Evolutionary conservation across 2,888 invertebrate genomes (phyloP).

Genomic region (Chymomyza amoena): DNA sequence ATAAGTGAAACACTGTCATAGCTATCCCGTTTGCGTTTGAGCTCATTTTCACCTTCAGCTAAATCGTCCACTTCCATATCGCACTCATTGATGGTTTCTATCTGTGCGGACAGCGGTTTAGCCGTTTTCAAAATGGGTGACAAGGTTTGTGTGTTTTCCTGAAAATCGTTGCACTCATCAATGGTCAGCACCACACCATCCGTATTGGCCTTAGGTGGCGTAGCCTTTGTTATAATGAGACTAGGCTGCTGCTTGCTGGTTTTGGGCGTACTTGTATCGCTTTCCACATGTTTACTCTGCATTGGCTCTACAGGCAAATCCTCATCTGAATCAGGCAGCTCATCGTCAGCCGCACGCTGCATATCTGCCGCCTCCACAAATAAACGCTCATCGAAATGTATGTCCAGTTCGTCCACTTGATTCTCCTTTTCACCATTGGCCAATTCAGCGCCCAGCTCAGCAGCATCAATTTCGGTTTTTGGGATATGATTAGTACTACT

Average conservation of each 20-base stretch:
- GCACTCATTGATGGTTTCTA: conserved; percentile 56
- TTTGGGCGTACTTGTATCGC: conserved; percentile 52
- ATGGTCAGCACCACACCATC: conserved; percentile 44
- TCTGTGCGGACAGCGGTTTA: conserved; percentile 57
- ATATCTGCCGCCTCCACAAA: conserved; percentile 60
- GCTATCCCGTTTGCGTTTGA: conserved; percentile 77
- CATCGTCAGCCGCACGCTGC: conserved; percentile 32
- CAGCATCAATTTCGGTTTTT: conserved; percentile 11
- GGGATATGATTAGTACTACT: conserved; percentile 36
- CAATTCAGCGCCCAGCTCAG: conserved; percentile 1
- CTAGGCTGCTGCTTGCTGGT: conserved; percentile 19
- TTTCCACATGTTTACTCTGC: conserved; percentile 36
- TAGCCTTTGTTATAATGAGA: conserved; percentile 21
- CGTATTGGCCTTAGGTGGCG: conserved; percentile 30
- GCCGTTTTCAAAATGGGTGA: conserved; percentile 73
- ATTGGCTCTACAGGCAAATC: conserved; percentile 10
- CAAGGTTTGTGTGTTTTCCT: conserved; percentile 60
- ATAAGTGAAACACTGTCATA: conserved; percentile 76
- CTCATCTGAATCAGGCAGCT: conserved; percentile 54
- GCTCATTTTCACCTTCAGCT: conserved; percentile 74
- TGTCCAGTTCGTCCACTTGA: conserved; percentile 39
- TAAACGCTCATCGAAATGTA: conserved; percentile 70
- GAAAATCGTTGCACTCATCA: conserved; percentile 54
- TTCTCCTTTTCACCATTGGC: conserved; percentile 33
- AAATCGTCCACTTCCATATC: conserved; percentile 57